phyloP scores from a whole-genome alignment of 35 echinoderm and acorn worm genomes.

The Holothuria glaberrima region DNA sequence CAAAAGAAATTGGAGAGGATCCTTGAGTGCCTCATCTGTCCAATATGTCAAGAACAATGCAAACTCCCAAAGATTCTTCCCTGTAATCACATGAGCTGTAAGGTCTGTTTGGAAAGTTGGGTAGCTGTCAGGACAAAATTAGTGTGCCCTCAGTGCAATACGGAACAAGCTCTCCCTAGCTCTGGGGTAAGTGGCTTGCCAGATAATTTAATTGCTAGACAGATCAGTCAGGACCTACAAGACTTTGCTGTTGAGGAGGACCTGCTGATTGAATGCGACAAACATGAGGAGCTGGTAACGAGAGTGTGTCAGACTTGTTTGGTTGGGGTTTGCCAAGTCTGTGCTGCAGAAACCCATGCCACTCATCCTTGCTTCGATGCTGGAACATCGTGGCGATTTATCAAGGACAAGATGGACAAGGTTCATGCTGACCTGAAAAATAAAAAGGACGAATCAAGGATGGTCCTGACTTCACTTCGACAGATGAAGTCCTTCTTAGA shows the following conservation, averaged over 20 bases:
- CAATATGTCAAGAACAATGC: conserved; percentile 49
- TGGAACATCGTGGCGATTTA: conserved; percentile 42
- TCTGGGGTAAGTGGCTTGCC: conserved; percentile 33
- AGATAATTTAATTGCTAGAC: conserved; percentile 23
- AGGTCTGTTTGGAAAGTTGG: conserved; percentile 41
- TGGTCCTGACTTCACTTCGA: conserved; percentile 17
- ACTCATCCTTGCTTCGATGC: conserved; percentile 38
- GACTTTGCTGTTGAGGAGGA: conserved; percentile 51
- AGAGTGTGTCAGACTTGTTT: conserved; percentile 38
- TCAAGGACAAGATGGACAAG: conserved; percentile 28
- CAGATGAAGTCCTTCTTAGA: conserved; percentile 60
- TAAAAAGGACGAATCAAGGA: conserved; percentile 35
- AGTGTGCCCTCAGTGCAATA: conserved; percentile 53
- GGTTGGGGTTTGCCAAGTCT: conserved; percentile 42
- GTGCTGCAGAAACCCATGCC: conserved; percentile 36
- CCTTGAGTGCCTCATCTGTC: conserved; percentile 48
- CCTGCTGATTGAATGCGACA: conserved; percentile 10
- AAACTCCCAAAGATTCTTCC: conserved; percentile 47
- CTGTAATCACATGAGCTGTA: conserved; percentile 53
- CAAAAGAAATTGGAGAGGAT: conserved; percentile 46
- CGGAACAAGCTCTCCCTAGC: conserved; percentile 36
- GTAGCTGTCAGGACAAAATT: conserved; percentile 45
- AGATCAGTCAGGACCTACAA: conserved; percentile 42
- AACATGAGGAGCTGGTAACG: conserved; percentile 46
- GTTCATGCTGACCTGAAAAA: conserved; percentile 36